These are phyloP conservation scores for pig (Sus scrofa) DNA, from an alignment of 2,113 vertebrate genomes.

Conservation along the genomic window DNA sequence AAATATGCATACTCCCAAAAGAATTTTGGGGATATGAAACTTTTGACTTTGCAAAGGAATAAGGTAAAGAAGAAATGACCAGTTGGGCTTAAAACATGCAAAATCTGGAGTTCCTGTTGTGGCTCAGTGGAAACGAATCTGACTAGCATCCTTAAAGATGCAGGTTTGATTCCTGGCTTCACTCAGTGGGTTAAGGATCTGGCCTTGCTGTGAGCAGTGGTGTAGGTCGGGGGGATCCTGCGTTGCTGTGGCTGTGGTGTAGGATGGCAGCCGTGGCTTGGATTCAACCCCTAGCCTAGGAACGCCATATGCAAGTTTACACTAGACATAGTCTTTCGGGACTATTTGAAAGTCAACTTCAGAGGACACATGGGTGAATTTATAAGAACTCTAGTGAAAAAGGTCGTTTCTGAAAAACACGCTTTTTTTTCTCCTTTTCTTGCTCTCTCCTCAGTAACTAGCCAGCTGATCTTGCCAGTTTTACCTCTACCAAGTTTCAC, in stretches of 20 bases:
- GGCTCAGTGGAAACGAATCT: too few species aligned
- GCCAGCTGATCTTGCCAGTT: neutral
- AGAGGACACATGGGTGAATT: neutral
- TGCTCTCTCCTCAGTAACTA: neutral
- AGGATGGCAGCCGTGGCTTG: too few species aligned
- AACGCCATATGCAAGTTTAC: neutral
- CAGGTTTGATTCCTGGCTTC: too few species aligned
- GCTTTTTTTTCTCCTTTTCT: neutral
- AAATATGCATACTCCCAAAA: neutral
- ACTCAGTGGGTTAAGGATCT: too few species aligned
- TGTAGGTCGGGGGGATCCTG: too few species aligned
- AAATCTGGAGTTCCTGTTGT: neutral
- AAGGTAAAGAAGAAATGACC: neutral
- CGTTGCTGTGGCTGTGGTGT: too few species aligned
- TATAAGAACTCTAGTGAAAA: constrained; percentile 4
- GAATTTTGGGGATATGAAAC: neutral
- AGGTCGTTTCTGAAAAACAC: neutral
- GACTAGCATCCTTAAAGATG: too few species aligned
- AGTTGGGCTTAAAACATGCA: neutral
- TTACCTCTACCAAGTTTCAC: neutral
- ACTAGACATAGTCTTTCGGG: neutral
- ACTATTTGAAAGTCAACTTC: neutral
- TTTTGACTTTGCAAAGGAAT: constrained; percentile 20
- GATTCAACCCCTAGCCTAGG: too few species aligned
- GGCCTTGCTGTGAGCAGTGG: too few species aligned